Evolutionary conservation across 2,113 vertebrate genomes (phyloP), one percentile per base, ranked within the genome.

Genomic region (Rhinoptilus africanus): DNA sequence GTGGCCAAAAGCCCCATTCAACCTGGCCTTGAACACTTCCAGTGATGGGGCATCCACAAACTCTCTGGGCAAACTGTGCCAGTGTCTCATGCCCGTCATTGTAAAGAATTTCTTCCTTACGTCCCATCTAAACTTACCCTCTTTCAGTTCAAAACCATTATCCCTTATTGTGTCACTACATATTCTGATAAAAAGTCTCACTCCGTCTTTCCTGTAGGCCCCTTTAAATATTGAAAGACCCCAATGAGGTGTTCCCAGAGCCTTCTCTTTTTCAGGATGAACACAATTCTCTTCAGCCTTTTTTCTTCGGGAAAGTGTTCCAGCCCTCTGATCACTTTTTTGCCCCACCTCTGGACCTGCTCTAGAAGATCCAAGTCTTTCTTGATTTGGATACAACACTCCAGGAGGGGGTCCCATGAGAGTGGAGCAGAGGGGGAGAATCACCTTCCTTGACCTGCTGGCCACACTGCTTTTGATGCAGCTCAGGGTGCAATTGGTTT

Each of bases 401-500:
- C 16, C 32, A 6, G 34, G 9, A 27, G 8, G 3, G 3, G 5
- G 2, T 39, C 48, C 39, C 32, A 39, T 32, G 23, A 71, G 19
- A 48, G 19, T 23, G 21, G 20, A 74, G 9, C 5, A 82, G n/a
- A 64, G 56, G 30, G 22, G 34, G 8, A 57, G 5, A 59, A 57
- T 28, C 50, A 66, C 15, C 67, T 80, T 18, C 18, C 28, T 35
- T 11, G 4, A 24, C 37, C 8, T 18, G 12, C 8, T 74, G 41
- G 9, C 16, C n/a, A 39, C 6, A 5, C 4, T 85, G 50, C 13
- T 60, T 60, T 81, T 45, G 10, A 32, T 28, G 34, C 8, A 85
- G 28, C 14, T 24, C 57, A n/a, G 12, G 6, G 59, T n/a, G 7
- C 0, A 2, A n/a, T 4, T 50, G 24, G 3, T 1, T 67, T 76